These are phyloP conservation scores for Brienomyrus brachyistius DNA, from an alignment of 2,113 vertebrate species.

Conservation along the genomic window DNA sequence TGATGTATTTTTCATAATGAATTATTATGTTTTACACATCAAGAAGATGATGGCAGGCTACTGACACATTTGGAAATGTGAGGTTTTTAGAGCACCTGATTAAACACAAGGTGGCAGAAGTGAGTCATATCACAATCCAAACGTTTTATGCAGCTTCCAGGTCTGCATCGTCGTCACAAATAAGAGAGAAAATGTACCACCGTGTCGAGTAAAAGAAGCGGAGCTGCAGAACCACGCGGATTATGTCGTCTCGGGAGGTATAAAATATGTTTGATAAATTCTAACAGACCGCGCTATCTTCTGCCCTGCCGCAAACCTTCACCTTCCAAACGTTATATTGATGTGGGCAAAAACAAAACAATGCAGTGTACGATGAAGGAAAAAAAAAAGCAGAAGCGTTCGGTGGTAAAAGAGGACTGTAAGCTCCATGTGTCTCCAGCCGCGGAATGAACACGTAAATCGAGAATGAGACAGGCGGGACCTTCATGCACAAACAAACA, in stretches of 20 bases:
- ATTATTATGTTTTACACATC: neutral
- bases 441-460: neutral
- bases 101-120: slow-evolving; percentile 16
- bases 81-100: neutral
- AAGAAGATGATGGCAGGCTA: too few relatives aligned
- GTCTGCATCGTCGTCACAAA: neutral
- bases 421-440: neutral
- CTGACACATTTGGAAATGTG: too few relatives aligned
- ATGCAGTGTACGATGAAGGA: neutral
- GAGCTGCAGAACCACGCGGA: neutral
- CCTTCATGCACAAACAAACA: neutral
- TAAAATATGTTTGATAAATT: too few relatives aligned
- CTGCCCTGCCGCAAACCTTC: neutral
- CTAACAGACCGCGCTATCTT: neutral
- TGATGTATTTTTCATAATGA: neutral
- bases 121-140: neutral
- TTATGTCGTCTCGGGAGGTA: neutral
- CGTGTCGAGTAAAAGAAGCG: neutral
- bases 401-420: neutral
- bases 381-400: neutral
- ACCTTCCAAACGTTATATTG: neutral
- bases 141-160: neutral
- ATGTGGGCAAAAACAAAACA: neutral
- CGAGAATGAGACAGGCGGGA: neutral
- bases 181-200: neutral